Conservation (phyloP, 2,888 invertebrate genomes). For the Hartigia nigra region DNA sequence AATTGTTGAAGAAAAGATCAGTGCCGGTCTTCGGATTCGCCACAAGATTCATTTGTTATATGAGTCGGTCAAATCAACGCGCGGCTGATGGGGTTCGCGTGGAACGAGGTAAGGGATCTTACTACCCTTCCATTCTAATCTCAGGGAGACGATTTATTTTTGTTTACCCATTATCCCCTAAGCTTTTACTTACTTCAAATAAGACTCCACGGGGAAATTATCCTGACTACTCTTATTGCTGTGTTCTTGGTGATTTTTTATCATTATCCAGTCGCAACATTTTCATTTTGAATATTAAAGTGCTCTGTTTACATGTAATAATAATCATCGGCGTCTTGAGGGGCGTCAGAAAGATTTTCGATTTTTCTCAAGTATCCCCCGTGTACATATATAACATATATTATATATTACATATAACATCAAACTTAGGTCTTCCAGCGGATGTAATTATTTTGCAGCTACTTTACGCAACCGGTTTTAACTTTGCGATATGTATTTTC, state of each 20-base stretch:
- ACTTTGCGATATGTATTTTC: conserved; percentile 31
- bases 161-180: background rate
- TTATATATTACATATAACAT: background rate
- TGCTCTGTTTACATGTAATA: background rate
- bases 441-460: background rate
- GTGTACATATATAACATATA: background rate
- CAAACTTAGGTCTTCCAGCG: background rate
- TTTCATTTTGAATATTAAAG: background rate
- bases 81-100: conserved; percentile 58
- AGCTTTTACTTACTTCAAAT: background rate
- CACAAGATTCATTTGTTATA: conserved; percentile 33
- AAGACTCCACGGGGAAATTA: background rate
- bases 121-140: background rate
- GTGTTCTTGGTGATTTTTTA: background rate
- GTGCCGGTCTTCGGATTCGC: conserved; percentile 1
- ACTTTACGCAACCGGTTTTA: background rate
- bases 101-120: conserved; percentile 51
- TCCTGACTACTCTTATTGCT: background rate
- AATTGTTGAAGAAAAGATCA: background rate
- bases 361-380: background rate
- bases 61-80: conserved; percentile 48
- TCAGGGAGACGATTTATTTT: background rate
- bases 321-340: background rate
- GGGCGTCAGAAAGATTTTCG: background rate
- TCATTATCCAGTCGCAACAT: background rate